Evolutionary conservation across 2,113 vertebrate species (phyloP).

Genomic region (Erpornis zantholeuca): DNA sequence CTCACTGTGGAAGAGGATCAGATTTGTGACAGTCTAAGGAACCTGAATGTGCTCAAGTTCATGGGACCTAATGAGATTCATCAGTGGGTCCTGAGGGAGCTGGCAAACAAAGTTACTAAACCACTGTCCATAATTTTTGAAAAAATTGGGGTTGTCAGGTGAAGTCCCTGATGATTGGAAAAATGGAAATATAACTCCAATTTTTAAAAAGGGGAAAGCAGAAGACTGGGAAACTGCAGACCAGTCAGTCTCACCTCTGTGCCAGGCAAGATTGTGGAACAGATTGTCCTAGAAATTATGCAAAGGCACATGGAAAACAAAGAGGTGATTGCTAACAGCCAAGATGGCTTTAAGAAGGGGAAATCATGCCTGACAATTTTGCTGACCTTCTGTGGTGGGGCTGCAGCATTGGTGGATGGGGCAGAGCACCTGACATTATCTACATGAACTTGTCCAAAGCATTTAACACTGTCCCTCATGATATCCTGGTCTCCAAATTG

Average conservation of each 20-base stretch:
- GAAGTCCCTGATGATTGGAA: neutral
- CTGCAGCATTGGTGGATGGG: neutral
- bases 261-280: neutral
- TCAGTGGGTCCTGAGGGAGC: neutral
- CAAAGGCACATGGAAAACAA: neutral
- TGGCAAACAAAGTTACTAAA: neutral
- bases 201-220: neutral
- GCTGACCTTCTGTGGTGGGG: neutral
- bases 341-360: neutral
- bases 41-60: neutral
- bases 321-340: neutral
- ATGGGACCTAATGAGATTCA: neutral
- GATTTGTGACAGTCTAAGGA: neutral
- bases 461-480: neutral
- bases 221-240: neutral
- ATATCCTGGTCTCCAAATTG: neutral
- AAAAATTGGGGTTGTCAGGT: neutral
- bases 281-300: neutral
- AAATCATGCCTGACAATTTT: neutral
- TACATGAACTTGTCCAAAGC: neutral
- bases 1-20: neutral
- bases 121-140: neutral
- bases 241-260: neutral
- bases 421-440: neutral
- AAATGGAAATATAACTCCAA: neutral